A percentile compares a stretch with the other conserved stretches of the same genome.
Conservation (phyloP, 2,888 invertebrate genomes). For the Rotaria sp. region DNA sequence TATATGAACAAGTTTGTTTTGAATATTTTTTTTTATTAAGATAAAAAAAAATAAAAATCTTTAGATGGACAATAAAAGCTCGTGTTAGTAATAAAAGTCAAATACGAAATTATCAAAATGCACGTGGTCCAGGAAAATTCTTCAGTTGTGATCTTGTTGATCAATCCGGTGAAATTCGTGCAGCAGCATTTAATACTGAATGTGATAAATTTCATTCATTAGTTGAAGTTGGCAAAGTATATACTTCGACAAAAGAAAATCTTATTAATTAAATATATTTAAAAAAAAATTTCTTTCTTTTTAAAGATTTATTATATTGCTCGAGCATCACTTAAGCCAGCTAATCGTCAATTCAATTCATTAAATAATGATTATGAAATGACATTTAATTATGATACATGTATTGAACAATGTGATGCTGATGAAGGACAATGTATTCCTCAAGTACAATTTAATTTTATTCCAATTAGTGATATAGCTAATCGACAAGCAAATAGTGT, state of each 20-base stretch:
- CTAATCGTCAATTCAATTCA: constrained; percentile 77
- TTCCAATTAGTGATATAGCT: neutral
- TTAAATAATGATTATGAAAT: constrained; percentile 92
- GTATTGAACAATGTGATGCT: constrained; percentile 56
- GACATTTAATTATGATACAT: constrained; percentile 71
- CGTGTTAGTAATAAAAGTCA: constrained; percentile 73
- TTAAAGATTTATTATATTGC: constrained; percentile 76
- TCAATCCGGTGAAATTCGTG: constrained; percentile 83
- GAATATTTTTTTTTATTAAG: neutral
- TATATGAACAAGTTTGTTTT: neutral
- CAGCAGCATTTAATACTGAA: constrained; percentile 77
- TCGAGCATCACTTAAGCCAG: constrained; percentile 75
- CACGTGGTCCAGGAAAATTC: constrained; percentile 81
- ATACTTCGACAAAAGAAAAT: no score
- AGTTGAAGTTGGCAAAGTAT: constrained; percentile 65
- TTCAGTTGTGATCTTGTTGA: constrained; percentile 87
- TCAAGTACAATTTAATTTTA: neutral
- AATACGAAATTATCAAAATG: constrained; percentile 81
- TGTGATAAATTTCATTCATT: constrained; percentile 80
- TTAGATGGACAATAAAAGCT: constrained; percentile 80
- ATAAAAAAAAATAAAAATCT: neutral
- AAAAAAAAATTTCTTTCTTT: neutral
- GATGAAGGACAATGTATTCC: constrained; percentile 48
- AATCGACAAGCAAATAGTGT: neutral
- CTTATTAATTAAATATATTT: neutral